phyloP scores from a whole-genome alignment of 2,888 invertebrate species.

The Nemurella pictetii region DNA sequence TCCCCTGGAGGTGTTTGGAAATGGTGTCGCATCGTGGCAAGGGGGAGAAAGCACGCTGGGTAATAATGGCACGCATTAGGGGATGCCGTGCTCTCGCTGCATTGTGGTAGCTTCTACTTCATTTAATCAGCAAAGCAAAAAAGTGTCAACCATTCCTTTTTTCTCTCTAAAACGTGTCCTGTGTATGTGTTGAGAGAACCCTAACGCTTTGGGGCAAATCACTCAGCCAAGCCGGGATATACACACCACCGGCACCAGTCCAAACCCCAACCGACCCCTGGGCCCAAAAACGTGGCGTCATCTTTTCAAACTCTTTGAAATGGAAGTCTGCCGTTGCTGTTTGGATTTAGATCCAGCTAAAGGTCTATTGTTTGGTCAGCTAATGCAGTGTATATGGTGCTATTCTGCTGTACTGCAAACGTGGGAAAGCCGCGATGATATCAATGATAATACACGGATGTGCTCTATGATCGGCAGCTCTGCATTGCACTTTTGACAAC shows the following conservation, averaged over 20 bases:
- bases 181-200: background rate
- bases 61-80: conserved; percentile 10
- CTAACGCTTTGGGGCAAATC: background rate
- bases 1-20: background rate
- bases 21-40: background rate
- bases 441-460: conserved; percentile 14
- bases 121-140: conserved; percentile 24
- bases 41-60: background rate
- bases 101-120: conserved; percentile 30
- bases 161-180: background rate
- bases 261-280: background rate
- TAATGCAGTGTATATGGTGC: conserved; percentile 15
- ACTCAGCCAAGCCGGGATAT: conserved; percentile 6
- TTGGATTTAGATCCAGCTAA: background rate
- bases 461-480: background rate
- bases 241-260: background rate
- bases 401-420: background rate
- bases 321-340: conserved; percentile 9
- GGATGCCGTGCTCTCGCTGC: background rate
- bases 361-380: conserved; percentile 19
- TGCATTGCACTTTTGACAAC: background rate
- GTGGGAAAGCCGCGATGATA: conserved; percentile 24
- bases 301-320: conserved; percentile 31
- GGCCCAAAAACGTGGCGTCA: conserved; percentile 20
- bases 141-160: conserved; percentile 26